These are phyloP conservation scores for Dryocosmus kuriphilus DNA, from an alignment of 2,888 invertebrate genomes.

Conservation along the genomic window DNA sequence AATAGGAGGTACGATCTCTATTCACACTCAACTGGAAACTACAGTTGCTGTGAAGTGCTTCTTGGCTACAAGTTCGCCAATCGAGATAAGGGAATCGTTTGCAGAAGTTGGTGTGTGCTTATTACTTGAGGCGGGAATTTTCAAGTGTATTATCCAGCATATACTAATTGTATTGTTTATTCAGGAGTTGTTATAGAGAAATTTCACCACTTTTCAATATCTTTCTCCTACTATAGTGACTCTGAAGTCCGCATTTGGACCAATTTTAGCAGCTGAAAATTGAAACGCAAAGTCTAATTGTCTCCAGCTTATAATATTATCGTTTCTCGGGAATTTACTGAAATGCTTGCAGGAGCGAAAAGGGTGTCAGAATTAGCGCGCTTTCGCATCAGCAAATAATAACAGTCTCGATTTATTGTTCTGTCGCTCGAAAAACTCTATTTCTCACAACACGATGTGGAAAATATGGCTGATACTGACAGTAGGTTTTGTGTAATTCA, in stretches of 20 bases:
- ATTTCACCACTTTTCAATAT: no score
- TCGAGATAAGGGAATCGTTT: conserved; percentile 6
- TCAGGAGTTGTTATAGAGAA: no score
- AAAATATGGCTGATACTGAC: neutral
- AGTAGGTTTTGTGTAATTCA: neutral
- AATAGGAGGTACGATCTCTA: neutral
- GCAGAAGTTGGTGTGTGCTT: conserved; percentile 1
- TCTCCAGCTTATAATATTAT: neutral
- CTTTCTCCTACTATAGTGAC: no score
- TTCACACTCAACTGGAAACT: conserved; percentile 5
- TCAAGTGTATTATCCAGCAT: neutral
- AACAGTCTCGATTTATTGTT: neutral
- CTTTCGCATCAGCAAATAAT: neutral
- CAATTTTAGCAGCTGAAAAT: neutral
- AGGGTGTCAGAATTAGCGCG: neutral
- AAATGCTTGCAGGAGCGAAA: neutral
- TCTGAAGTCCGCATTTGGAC: neutral
- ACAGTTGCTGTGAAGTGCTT: neutral
- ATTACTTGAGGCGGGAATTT: neutral
- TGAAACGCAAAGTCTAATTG: neutral
- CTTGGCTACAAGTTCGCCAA: neutral
- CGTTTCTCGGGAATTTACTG: neutral
- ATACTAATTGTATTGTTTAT: no score
- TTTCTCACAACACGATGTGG: neutral
- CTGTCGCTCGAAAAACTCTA: neutral